Conservation (phyloP, 2,113 vertebrate species). For the Muntiacus reevesi region DNA sequence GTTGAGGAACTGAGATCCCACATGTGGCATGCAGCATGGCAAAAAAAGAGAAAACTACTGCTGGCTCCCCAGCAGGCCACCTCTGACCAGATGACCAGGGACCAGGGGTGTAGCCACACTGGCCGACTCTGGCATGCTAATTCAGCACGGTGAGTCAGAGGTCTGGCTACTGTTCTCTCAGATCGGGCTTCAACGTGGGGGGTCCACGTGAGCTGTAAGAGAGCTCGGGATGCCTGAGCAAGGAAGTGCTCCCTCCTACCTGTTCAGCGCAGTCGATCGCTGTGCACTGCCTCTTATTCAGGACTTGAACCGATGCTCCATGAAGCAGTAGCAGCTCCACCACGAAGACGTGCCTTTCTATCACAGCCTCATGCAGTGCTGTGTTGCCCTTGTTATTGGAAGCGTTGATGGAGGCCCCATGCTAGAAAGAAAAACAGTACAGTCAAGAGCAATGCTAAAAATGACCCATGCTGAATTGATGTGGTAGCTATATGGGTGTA, state of each 20-base stretch:
- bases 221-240: not conserved
- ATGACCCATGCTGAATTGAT: rapidly evolving
- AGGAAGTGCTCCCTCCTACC: conserved; percentile 56
- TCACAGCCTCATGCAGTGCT: conserved; percentile 90
- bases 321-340: conserved; percentile 88
- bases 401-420: conserved; percentile 85
- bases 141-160: not conserved
- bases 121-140: rapidly evolving
- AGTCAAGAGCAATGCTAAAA: not conserved
- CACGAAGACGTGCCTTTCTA: conserved; percentile 78
- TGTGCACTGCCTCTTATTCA: conserved; percentile 87
- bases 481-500: rapidly evolving
- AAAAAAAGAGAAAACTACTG: not conserved
- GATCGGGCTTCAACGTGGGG: not conserved
- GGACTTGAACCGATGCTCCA: conserved; percentile 81
- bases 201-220: rapidly evolving
- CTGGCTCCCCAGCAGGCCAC: not conserved
- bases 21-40: not conserved
- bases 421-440: conserved; percentile 75
- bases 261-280: conserved; percentile 88
- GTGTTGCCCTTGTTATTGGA: conserved; percentile 90
- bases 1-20: not conserved
- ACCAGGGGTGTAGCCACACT: not conserved
- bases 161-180: not conserved
- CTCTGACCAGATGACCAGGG: not conserved